Base-by-base conservation (phyloP, 2,797 vertebrate genomes). In the Knipowitschia caucasica region DNA sequence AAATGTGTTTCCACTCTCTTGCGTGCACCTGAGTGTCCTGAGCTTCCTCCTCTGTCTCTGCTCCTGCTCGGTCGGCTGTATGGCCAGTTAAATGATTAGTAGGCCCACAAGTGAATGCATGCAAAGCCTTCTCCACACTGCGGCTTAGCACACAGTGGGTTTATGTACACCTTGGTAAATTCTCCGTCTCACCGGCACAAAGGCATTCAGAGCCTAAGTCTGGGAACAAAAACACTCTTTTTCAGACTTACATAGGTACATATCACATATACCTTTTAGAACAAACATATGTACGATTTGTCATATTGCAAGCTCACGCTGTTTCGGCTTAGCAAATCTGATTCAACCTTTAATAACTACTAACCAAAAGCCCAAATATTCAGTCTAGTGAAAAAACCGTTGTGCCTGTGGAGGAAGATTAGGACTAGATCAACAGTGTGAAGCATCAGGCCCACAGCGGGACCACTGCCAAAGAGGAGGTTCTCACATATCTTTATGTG, bases 61-160 rank as follows among this genome's bases (percentile, higher is more conserved):
- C 36, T 43, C 47, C 70, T 66, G 59, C 73, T 77, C 64, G 78
- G 53, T 51, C 75, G 59, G 64, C 53, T 62, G 52, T 62, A 59
- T 47, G 63, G 60, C 67, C 77, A 10, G 69, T 70, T 80, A 82
- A 82, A 80, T 83, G 78, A 84, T 85, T 84, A 84, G 79, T 84
- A 76, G 81, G 65, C 70, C 69, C 50, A 64, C 67, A 25, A 81
- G 75, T 74, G 78, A 84, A 83, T 78, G 70, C 83, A 83, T 85
- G 71, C 74, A 86, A 88, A 90, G 79, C 81, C 73, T 81, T 68
- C 83, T 81, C 70, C 65, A 80, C 69, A 78, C 73, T 62, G 81
- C 74, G 27, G 73, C 81, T 86, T 88, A 84, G 73, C 18, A 64
- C 73, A 72, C 62, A 68, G 71, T 44, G 61, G 69, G 71, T 71